Evolutionary conservation across 2,113 vertebrate genomes (phyloP).

Genomic region (Copsychus sechellarum): DNA sequence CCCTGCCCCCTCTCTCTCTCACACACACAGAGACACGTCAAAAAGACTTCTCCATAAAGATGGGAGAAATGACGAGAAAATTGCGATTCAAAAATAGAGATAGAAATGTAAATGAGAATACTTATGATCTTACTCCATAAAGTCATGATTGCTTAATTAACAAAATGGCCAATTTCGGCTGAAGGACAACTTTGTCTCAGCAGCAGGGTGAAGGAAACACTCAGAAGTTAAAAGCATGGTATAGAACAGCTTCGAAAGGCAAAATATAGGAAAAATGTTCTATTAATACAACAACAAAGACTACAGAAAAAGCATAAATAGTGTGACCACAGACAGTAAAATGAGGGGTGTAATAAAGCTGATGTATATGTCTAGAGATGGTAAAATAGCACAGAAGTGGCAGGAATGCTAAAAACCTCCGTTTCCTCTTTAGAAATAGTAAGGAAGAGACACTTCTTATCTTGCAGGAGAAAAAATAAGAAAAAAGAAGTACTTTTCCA

Average conservation of each 20-base stretch:
- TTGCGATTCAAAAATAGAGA: background rate
- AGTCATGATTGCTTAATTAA: constrained; percentile 15
- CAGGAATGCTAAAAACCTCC: background rate
- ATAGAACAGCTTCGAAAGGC: background rate
- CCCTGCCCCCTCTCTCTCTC: background rate
- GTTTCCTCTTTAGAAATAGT: background rate
- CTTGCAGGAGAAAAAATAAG: background rate
- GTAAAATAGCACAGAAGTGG: background rate
- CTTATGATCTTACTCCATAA: background rate
- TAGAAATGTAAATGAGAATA: background rate
- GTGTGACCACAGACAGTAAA: background rate
- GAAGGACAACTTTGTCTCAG: background rate
- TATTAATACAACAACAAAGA: background rate
- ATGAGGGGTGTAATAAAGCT: background rate
- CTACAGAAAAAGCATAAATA: background rate
- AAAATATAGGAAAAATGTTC: background rate
- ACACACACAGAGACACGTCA: background rate
- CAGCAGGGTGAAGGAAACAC: background rate
- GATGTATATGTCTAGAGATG: background rate
- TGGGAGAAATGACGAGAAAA: background rate
- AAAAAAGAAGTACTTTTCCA: background rate
- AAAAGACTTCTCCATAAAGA: background rate
- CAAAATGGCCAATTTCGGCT: constrained; percentile 1
- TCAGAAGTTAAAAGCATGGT: background rate
- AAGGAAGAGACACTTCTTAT: background rate